A percentile compares a stretch with the other conserved stretches of the same genome.
Conservation (phyloP, 1,140 invertebrate species). For the Eulimnadia texana region DNA sequence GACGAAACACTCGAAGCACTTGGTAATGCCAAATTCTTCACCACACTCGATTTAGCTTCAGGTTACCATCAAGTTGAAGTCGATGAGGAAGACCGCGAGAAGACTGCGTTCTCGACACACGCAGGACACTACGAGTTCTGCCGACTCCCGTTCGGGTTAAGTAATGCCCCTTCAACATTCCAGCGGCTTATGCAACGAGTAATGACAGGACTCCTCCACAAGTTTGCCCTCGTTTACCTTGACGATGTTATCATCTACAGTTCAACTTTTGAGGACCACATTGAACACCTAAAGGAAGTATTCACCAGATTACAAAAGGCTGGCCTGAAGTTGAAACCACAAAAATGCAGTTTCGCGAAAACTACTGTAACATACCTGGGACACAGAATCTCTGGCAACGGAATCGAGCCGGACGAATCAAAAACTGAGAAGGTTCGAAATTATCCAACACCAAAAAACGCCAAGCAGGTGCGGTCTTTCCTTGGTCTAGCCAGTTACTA, state of each 20-base stretch:
- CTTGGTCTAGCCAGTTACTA: slow-evolving; percentile 17
- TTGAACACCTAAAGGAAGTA: slow-evolving; percentile 24
- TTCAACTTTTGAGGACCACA: slow-evolving; percentile 27
- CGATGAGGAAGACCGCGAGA: slow-evolving; percentile 24
- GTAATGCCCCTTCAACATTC: slow-evolving; percentile 31
- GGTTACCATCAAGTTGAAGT: slow-evolving; percentile 34
- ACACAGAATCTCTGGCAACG: slow-evolving; percentile 18
- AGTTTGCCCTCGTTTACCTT: slow-evolving; percentile 26
- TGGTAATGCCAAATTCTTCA: slow-evolving; percentile 26
- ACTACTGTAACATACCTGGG: slow-evolving; percentile 24
- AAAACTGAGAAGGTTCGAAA: slow-evolving; percentile 19
- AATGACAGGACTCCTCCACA: slow-evolving; percentile 19
- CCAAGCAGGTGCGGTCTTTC: slow-evolving; percentile 14
- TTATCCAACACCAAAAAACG: slow-evolving; percentile 17
- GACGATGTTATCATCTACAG: slow-evolving; percentile 32
- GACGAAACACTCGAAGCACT: slow-evolving; percentile 30
- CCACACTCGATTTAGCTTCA: slow-evolving; percentile 27
- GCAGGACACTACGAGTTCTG: slow-evolving; percentile 30
- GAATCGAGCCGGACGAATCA: slow-evolving; percentile 18
- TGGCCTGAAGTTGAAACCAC: slow-evolving; percentile 9
- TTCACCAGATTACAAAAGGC: slow-evolving; percentile 20
- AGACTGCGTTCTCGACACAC: slow-evolving; percentile 30
- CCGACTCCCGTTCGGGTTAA: slow-evolving; percentile 33
- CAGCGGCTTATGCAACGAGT: slow-evolving; percentile 27
- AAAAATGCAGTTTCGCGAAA: slow-evolving; percentile 27